These are phyloP conservation scores for Thaumatotibia leucotreta DNA, from an alignment of 1,140 invertebrate species.

Conservation along the genomic window DNA sequence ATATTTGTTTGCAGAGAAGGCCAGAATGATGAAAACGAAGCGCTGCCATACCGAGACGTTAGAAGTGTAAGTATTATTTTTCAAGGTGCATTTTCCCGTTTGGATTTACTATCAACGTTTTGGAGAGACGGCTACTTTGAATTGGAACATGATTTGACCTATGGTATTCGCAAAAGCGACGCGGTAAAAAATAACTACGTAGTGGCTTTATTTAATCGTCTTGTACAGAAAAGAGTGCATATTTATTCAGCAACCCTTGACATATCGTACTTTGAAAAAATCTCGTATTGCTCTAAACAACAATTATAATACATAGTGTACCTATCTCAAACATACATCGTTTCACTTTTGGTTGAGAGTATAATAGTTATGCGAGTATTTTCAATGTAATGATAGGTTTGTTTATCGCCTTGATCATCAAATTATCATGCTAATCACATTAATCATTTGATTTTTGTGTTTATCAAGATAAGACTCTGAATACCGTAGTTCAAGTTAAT, in stretches of 20 bases:
- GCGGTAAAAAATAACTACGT: too few species aligned
- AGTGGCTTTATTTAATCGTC: too few species aligned
- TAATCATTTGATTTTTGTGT: neutral
- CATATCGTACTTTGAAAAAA: too few species aligned
- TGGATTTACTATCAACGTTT: neutral
- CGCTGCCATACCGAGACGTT: conserved; percentile 83
- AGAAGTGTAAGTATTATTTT: conserved; percentile 86
- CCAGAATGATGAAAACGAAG: conserved; percentile 93
- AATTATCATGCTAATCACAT: neutral
- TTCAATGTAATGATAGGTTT: neutral
- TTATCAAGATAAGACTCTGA: neutral
- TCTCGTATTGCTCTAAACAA: too few species aligned
- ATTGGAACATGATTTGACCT: neutral
- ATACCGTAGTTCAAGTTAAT: neutral
- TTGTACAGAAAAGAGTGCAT: too few species aligned
- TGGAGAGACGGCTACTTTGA: neutral
- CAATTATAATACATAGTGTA: too few species aligned
- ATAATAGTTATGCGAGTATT: too few species aligned
- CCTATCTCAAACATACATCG: too few species aligned
- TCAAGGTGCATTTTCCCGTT: neutral
- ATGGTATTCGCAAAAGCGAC: too few species aligned
- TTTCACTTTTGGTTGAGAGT: too few species aligned
- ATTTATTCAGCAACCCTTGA: too few species aligned
- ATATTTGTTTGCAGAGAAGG: conserved; percentile 82
- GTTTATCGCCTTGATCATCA: neutral